A percentile compares a stretch with the other conserved stretches of the same genome.
These are phyloP conservation scores for Melanophora roralis DNA, from an alignment of 2,888 invertebrate genomes.

Conservation along the genomic window DNA sequence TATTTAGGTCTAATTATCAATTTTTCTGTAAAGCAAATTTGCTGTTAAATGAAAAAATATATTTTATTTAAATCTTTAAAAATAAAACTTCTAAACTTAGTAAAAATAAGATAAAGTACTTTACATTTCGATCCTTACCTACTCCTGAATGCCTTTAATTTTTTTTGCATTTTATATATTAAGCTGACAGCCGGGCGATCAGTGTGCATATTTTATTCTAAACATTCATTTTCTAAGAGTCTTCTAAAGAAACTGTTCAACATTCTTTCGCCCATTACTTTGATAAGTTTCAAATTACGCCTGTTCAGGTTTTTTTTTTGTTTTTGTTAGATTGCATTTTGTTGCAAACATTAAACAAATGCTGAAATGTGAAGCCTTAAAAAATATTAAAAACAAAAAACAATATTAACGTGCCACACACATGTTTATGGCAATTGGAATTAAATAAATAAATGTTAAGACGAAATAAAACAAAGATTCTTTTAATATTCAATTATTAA, in stretches of 20 bases:
- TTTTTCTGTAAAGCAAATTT: too few relatives aligned
- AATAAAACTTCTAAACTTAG: too few relatives aligned
- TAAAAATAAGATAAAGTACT: neutral
- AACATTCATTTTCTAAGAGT: neutral
- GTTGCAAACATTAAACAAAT: neutral
- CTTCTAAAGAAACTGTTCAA: conserved; percentile 6
- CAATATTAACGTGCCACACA: neutral
- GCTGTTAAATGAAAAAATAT: too few relatives aligned
- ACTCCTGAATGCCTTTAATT: neutral
- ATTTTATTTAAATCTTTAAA: too few relatives aligned
- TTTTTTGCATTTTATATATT: neutral
- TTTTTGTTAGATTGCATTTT: conserved; percentile 12
- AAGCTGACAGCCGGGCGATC: neutral
- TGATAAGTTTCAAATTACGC: conserved; percentile 5
- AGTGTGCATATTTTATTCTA: neutral
- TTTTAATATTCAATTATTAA: too few relatives aligned
- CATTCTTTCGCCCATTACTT: conserved; percentile 20
- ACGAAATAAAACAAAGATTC: neutral
- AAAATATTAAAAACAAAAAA: neutral
- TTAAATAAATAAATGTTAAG: neutral
- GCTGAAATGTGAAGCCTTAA: neutral
- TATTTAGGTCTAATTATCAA: too few relatives aligned
- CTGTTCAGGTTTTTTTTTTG: conserved; percentile 13
- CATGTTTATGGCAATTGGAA: neutral
- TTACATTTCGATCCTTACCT: neutral